Percentiles rank a stretch among this genome's conserved stretches.
These are phyloP conservation scores for Agrilus biguttatus DNA, from an alignment of 2,888 invertebrate species.

Conservation along the genomic window DNA sequence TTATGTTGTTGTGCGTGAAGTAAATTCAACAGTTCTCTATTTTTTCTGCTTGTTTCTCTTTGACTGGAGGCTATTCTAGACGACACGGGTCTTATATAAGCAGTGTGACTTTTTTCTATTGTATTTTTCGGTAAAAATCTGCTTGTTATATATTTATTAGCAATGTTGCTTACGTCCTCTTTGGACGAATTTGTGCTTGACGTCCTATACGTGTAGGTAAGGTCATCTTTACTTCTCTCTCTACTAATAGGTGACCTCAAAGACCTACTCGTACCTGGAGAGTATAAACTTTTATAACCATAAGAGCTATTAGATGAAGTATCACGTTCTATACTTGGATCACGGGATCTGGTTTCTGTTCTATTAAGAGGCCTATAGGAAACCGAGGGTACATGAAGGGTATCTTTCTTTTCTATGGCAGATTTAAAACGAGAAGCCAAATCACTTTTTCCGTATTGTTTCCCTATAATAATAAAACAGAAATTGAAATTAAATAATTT, in stretches of 20 bases:
- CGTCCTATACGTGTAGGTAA: conserved; percentile 6
- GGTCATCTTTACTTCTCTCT: conserved; percentile 14
- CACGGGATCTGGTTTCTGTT: conserved; percentile 32
- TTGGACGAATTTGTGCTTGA: conserved; percentile 18
- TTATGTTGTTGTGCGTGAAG: conserved; percentile 24
- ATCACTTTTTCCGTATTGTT: conserved; percentile 10
- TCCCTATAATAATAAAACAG: conserved; percentile 7
- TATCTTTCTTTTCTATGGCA: conserved; percentile 14
- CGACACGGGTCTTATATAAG: conserved; percentile 24
- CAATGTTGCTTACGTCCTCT: conserved; percentile 21
- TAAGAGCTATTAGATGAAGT: conserved; percentile 13
- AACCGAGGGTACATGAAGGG: conserved; percentile 27
- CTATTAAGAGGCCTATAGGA: conserved; percentile 32
- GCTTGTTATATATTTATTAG: conserved; percentile 30
- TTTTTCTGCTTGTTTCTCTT: conserved; percentile 27
- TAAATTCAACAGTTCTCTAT: conserved; percentile 26
- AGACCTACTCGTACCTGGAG: conserved; percentile 36
- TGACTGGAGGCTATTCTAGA: conserved; percentile 15
- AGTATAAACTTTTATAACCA: conserved; percentile 29
- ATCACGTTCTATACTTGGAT: conserved; percentile 42
- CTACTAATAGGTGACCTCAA: conserved; percentile 23
- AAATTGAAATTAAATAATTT: not conserved
- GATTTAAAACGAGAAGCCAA: conserved; percentile 15
- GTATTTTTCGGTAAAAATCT: conserved; percentile 30
- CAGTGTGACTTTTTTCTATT: conserved; percentile 29